phyloP scores from a whole-genome alignment of 2,888 invertebrate species.

The Epistrophella euchroma region DNA sequence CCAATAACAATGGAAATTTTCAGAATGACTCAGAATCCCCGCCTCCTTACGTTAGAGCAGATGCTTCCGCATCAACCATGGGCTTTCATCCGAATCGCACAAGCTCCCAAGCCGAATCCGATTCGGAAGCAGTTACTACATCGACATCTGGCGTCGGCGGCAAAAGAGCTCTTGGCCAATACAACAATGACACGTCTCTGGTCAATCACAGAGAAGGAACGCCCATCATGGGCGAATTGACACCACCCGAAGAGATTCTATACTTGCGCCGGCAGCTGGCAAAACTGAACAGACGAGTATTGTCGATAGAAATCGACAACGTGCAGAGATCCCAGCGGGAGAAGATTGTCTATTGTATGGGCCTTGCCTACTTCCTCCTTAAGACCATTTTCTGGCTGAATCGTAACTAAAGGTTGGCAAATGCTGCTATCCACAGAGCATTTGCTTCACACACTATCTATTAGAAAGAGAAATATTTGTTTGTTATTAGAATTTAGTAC shows the following conservation, averaged over 20 bases:
- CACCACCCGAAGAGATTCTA: slow-evolving; percentile 91
- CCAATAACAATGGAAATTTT: slow-evolving; percentile 77
- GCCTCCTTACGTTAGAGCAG: slow-evolving; percentile 80
- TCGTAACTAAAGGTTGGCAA: slow-evolving; percentile 83
- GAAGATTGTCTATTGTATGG: slow-evolving; percentile 92
- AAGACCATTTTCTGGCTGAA: slow-evolving; percentile 94
- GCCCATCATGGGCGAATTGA: slow-evolving; percentile 88
- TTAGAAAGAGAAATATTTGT: slow-evolving; percentile 27
- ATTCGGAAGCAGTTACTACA: slow-evolving; percentile 80
- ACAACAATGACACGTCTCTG: slow-evolving; percentile 80
- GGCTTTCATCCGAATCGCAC: slow-evolving; percentile 81
- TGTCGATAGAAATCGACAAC: slow-evolving; percentile 94
- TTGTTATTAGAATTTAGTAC: slow-evolving; percentile 47
- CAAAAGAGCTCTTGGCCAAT: slow-evolving; percentile 79
- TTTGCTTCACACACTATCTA: slow-evolving; percentile 4
- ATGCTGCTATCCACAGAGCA: neutral
- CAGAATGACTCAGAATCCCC: slow-evolving; percentile 79
- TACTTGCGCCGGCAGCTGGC: slow-evolving; percentile 94
- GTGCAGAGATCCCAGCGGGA: slow-evolving; percentile 93
- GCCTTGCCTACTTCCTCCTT: slow-evolving; percentile 93
- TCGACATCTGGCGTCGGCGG: slow-evolving; percentile 79
- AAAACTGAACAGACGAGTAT: slow-evolving; percentile 93
- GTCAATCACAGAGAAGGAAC: slow-evolving; percentile 87
- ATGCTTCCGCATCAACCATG: slow-evolving; percentile 78
- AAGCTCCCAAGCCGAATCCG: slow-evolving; percentile 81